Base-by-base conservation (phyloP, 2,797 vertebrate species). In the Myotis myotis region DNA sequence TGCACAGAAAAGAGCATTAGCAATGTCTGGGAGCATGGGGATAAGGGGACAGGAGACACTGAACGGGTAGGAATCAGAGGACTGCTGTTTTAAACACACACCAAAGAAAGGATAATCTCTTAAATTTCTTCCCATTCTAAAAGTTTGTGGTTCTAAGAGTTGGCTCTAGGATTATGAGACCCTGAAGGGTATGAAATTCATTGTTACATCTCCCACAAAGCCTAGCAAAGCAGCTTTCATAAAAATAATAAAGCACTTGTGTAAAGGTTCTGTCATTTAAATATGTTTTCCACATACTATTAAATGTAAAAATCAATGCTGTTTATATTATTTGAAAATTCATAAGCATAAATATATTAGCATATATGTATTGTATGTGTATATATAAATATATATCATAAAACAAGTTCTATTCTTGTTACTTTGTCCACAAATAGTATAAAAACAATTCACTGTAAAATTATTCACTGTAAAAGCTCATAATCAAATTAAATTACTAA, bases 361-460 rank as follows among this genome's bases (percentile, higher is more conserved):
- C 15, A 62, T 30, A n/a, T 71, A 28, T 55, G 17, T 13, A 16
- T 1, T n/a, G 11, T 68, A 11, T 41, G 11, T 60, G 6, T 87
- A 36, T 76, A 17, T 76, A 0, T 53, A 47, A 55, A 55, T 12
- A 84, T 44, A 60, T 30, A 19, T 74, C 51, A 66, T 30, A 90
- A 28, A 91, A 70, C 57, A 88, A 83, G 33, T 71, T 64, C 17
- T 53, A 76, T 30, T 60, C 23, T 64, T 57, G 17, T 85, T 74
- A 75, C 60, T 38, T 82, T 55, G 5, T 36, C 28, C 36, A 72
- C 60, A 84, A 88, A 90, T 80, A 19, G n/a, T 33, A 71, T n/a
- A 75, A 71, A 64, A 94, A 75, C 19, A 72, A 91, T 79, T 89
- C 44, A 91, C 33, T 53, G 8, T 66, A 80, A 94, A 90, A 79